Percentiles rank a stretch among this genome's conserved stretches.
Evolutionary conservation across 2,113 vertebrate genomes (phyloP).

Genomic region (Scomber colias): DNA sequence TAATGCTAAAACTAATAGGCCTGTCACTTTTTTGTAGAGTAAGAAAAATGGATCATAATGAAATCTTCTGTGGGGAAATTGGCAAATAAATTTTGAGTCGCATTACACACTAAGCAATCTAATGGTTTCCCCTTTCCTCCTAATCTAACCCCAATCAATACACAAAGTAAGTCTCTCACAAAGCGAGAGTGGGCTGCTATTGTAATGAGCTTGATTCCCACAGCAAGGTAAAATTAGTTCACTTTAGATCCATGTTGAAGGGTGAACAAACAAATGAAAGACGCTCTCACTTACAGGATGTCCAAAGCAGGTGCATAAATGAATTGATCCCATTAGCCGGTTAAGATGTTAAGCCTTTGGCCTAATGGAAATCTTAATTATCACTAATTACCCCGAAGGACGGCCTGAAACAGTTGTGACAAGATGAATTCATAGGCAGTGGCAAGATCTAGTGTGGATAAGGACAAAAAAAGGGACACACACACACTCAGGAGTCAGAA

Average conservation of each 20-base stretch:
- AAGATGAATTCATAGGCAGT: slow-evolving; percentile 24
- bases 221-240: slow-evolving; percentile 31
- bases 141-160: slow-evolving; percentile 26
- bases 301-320: slow-evolving; percentile 32
- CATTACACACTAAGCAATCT: neutral
- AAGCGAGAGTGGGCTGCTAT: neutral
- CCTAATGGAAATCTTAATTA: slow-evolving; percentile 61
- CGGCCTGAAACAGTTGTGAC: neutral
- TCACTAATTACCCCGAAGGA: slow-evolving; percentile 42
- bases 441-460: neutral
- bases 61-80: neutral
- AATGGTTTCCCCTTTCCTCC: neutral
- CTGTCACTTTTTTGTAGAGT: too few relatives aligned
- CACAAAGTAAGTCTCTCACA: slow-evolving; percentile 1
- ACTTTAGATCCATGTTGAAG: slow-evolving; percentile 4
- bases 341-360: slow-evolving; percentile 50
- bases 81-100: neutral
- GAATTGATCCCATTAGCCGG: slow-evolving; percentile 52
- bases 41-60: neutral
- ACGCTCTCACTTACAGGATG: slow-evolving; percentile 33
- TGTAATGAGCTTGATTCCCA: slow-evolving; percentile 35
- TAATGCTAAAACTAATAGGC: too few relatives aligned
- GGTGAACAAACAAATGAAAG: neutral
- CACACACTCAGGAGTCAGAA: neutral
- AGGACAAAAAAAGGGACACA: slow-evolving; percentile 1